Percentiles rank a stretch among this genome's conserved stretches.
Conservation (phyloP, 2,888 invertebrate genomes). For the Ephialtes manifestator region DNA sequence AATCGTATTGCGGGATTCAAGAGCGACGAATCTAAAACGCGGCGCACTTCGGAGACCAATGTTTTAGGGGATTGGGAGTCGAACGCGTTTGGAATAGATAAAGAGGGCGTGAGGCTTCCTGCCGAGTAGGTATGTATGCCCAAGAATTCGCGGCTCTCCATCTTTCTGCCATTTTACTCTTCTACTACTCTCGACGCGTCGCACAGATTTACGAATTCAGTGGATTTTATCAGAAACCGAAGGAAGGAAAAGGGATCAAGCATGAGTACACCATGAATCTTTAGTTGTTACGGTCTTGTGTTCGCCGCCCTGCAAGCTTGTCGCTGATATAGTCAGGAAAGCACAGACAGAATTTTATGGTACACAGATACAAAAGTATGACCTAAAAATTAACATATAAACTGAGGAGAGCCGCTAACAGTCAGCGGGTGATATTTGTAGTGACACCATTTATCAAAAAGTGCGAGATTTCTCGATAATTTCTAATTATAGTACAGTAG, state of each 20-base stretch:
- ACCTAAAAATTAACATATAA: too few relatives aligned
- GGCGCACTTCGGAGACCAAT: conserved; percentile 59
- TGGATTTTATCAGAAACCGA: conserved; percentile 56
- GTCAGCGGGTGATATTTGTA: too few relatives aligned
- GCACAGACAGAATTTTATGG: neutral
- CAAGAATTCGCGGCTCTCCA: conserved; percentile 52
- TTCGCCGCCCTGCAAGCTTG: neutral
- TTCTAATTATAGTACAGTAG: too few relatives aligned
- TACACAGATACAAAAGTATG: neutral
- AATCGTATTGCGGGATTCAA: conserved; percentile 25
- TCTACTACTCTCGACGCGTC: conserved; percentile 49
- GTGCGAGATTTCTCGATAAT: too few relatives aligned
- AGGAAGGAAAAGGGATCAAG: conserved; percentile 50
- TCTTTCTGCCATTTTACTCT: conserved; percentile 30
- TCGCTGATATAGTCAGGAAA: neutral
- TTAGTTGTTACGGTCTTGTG: conserved; percentile 8
- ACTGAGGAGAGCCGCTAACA: too few relatives aligned
- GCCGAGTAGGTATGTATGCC: conserved; percentile 40
- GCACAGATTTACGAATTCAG: conserved; percentile 56
- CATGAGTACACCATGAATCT: conserved; percentile 50
- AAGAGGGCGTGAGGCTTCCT: conserved; percentile 67
- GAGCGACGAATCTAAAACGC: conserved; percentile 60
- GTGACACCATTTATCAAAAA: too few relatives aligned
- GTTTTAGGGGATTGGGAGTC: conserved; percentile 80
- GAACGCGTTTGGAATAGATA: conserved; percentile 80